Evolutionary conservation across 2,797 vertebrate species (phyloP), one percentile per base, ranked within the genome.

Genomic region (Rhinophrynus dorsalis): DNA sequence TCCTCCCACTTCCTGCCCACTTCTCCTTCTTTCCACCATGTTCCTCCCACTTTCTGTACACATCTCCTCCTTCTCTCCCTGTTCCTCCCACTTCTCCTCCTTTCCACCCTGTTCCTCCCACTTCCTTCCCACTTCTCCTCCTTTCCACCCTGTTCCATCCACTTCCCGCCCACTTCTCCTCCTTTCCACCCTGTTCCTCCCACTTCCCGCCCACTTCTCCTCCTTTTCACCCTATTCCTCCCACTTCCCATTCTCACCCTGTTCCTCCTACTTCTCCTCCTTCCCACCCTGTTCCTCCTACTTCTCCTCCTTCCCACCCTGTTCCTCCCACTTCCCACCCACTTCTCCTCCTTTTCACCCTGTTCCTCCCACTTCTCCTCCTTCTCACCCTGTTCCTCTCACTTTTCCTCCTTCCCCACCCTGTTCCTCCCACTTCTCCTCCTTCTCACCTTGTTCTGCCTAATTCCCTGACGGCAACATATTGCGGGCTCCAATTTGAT

Each of bases 171-270:
- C 9, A 2, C 33, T 56, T 26, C 38, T 23, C 17, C 27, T 27
- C 52, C 18, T 3, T 30, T 48, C 42, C 13, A 18, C n/a, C n/a
- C n/a, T n/a, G n/a, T n/a, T n/a, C n/a, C n/a, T n/a, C n/a, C n/a
- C 29, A 42, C 18, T 18, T 8, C 37, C 45, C 12, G 26, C 27
- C 52, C 57, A 57, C 54, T 18, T 52, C 52, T 54, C 51, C 61
- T 33, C 32, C 44, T 44, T 38, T 42, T 26, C 51, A 57, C 50
- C 37, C 68, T 65, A 33, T 30, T 56, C 56, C 32, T 51, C 35
- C 48, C 65, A 30, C 47, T 60, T 32, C n/a, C n/a, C n/a, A n/a
- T n/a, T 37, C 52, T 18, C 30, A 21, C 17, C n/a, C n/a, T n/a
- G n/a, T n/a, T 60, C 45, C 38, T 56, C 45, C 67, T 40, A 17